These are phyloP conservation scores for Lepidochitona cinerea DNA, from an alignment of 2,888 invertebrate species.

Conservation along the genomic window DNA sequence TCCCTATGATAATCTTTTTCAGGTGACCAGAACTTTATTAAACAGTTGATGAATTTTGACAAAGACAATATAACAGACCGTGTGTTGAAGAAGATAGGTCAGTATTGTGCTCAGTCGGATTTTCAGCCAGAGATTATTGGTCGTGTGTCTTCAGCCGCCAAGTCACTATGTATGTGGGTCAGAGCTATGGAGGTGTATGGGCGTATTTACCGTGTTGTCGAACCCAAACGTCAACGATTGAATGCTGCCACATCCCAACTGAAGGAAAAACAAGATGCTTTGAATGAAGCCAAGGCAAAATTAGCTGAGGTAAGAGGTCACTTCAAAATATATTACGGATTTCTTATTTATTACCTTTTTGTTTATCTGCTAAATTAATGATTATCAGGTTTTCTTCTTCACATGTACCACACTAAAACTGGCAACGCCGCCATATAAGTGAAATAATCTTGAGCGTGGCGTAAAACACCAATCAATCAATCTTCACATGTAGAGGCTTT, in stretches of 20 bases:
- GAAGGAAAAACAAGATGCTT: conserved; percentile 83
- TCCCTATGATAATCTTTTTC: too few relatives aligned
- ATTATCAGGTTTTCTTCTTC: too few relatives aligned
- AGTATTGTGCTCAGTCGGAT: conserved; percentile 85
- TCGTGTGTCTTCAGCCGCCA: conserved; percentile 85
- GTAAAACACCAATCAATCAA: too few relatives aligned
- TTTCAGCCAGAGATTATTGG: conserved; percentile 91
- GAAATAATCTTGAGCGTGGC: too few relatives aligned
- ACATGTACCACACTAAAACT: not conserved
- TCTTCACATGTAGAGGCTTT: too few relatives aligned
- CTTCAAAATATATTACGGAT: too few relatives aligned
- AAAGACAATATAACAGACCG: conserved; percentile 89
- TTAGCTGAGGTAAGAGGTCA: conserved; percentile 75
- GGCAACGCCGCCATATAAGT: too few relatives aligned
- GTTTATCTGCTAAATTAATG: too few relatives aligned
- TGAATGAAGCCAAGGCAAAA: conserved; percentile 85
- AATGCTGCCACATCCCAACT: conserved; percentile 83
- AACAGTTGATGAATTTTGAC: conserved; percentile 84
- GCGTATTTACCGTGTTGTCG: conserved; percentile 83
- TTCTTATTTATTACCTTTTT: too few relatives aligned
- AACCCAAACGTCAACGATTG: conserved; percentile 87
- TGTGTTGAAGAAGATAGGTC: conserved; percentile 84
- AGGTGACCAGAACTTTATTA: conserved; percentile 71
- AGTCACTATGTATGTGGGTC: conserved; percentile 90
- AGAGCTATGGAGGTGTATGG: conserved; percentile 93